Percentiles rank a stretch among this genome's conserved stretches.
These are phyloP conservation scores for Cataglyphis albicans DNA, from an alignment of 2,888 invertebrate genomes.

Conservation along the genomic window DNA sequence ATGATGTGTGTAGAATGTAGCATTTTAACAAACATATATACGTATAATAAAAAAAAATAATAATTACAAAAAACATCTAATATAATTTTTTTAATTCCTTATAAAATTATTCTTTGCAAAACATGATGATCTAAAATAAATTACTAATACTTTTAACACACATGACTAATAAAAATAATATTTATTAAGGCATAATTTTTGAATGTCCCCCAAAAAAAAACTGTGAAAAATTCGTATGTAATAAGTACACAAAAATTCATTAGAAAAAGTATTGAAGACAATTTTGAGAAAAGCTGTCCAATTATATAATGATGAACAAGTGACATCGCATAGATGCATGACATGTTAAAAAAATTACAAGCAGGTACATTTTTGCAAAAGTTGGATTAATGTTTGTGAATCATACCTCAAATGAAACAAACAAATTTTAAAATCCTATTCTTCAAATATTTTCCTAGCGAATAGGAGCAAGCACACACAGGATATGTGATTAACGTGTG, in stretches of 20 bases:
- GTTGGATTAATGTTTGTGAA: neutral
- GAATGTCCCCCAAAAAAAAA: neutral
- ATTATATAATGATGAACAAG: constrained; percentile 5
- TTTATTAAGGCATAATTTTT: neutral
- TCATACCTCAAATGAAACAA: neutral
- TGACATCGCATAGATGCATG: neutral
- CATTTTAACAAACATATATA: neutral
- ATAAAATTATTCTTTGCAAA: neutral
- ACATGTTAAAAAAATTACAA: neutral
- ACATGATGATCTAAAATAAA: neutral
- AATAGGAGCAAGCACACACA: constrained; percentile 27
- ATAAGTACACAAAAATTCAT: neutral
- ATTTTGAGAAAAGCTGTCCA: neutral
- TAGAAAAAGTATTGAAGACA: neutral
- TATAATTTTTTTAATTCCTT: neutral
- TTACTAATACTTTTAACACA: neutral
- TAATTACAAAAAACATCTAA: neutral
- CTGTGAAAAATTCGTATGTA: neutral
- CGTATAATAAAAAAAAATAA: neutral
- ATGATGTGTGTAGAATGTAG: neutral
- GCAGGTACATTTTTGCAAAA: neutral
- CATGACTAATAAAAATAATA: neutral
- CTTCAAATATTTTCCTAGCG: constrained; percentile 20
- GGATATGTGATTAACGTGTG: constrained; percentile 59
- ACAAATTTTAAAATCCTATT: constrained; percentile 7